phyloP scores from a whole-genome alignment of 2,113 vertebrate species.

The Gasterosteus nipponicus region DNA sequence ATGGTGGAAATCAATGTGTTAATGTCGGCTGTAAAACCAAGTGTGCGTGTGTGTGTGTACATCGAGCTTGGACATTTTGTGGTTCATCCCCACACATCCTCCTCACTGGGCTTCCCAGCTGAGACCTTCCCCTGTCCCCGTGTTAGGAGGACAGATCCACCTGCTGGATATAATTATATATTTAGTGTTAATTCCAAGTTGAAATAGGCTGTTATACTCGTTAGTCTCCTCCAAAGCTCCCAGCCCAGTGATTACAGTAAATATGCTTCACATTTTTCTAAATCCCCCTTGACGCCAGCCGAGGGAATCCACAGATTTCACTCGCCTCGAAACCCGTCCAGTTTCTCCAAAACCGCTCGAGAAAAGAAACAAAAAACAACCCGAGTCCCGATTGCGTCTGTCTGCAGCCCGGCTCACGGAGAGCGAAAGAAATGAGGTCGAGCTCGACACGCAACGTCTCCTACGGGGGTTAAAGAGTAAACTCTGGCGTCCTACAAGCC shows the following conservation, averaged over 20 bases:
- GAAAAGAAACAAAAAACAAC: slow-evolving; percentile 1
- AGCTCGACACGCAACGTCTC: slow-evolving; percentile 33
- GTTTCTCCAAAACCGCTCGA: slow-evolving; percentile 15
- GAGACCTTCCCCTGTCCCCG: not conserved
- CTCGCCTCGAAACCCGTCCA: slow-evolving; percentile 5
- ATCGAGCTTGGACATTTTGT: not conserved
- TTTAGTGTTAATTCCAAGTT: not conserved
- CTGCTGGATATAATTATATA: not conserved
- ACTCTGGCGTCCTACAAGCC: slow-evolving; percentile 45
- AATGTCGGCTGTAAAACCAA: slow-evolving; percentile 3
- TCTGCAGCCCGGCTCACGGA: not conserved
- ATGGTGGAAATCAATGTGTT: not conserved
- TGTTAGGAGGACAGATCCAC: not conserved
- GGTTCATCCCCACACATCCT: not conserved
- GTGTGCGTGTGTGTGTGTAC: not conserved
- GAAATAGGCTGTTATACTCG: not conserved
- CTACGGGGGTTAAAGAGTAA: slow-evolving; percentile 59
- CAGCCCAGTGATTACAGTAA: slow-evolving; percentile 29
- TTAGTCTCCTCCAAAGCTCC: slow-evolving; percentile 27
- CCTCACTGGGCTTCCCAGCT: not conserved
- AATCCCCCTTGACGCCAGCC: slow-evolving; percentile 9
- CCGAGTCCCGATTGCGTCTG: not conserved
- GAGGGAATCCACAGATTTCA: slow-evolving; percentile 23
- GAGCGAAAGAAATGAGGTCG: slow-evolving; percentile 30
- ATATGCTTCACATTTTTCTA: slow-evolving; percentile 36